Evolutionary conservation across 2,888 invertebrate genomes (phyloP).

Genomic region (Lepeophtheirus nordmannii): DNA sequence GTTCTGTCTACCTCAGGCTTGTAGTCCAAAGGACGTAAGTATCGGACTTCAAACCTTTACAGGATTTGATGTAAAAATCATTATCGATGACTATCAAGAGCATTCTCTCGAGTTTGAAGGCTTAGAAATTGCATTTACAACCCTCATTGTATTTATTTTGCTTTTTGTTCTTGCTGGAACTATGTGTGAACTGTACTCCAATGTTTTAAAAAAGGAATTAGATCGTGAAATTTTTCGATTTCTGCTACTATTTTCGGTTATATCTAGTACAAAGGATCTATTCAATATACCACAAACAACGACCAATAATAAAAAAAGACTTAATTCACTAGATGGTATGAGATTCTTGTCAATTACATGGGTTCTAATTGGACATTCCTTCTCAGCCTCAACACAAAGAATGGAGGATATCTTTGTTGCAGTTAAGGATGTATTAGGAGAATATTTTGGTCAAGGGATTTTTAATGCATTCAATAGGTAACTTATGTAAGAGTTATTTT

Average conservation of each 20-base stretch:
- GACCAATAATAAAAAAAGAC: not conserved
- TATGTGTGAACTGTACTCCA: not conserved
- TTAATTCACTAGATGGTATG: not conserved
- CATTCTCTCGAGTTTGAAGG: not conserved
- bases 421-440: not conserved
- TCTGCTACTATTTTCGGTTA: not conserved
- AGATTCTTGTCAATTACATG: slow-evolving; percentile 6
- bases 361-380: not conserved
- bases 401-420: not conserved
- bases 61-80: not conserved
- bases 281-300: not conserved
- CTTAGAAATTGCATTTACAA: not conserved
- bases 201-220: not conserved
- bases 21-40: not conserved
- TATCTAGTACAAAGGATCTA: not conserved
- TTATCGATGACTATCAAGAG: not conserved
- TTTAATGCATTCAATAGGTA: not conserved
- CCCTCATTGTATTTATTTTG: not conserved
- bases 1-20: not conserved
- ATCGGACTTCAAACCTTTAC: not conserved
- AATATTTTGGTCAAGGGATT: not conserved
- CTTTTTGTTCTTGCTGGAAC: not conserved
- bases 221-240: not conserved
- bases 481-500: not conserved
- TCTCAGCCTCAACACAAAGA: not conserved